Evolutionary conservation across 64 coral and sea anemone species (phyloP).

Genomic region (Montipora cactus): DNA sequence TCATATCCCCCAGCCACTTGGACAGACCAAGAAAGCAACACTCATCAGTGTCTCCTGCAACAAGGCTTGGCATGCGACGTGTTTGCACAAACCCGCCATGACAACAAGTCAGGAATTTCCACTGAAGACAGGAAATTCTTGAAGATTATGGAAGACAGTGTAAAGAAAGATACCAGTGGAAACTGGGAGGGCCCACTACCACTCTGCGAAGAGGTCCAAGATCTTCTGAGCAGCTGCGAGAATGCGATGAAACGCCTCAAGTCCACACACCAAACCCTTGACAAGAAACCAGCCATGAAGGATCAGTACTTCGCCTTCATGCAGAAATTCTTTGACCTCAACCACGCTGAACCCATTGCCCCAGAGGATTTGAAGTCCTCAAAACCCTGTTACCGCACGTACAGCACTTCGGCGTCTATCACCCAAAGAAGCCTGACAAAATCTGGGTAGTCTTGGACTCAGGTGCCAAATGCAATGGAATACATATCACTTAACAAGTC

Average conservation of each 20-base stretch:
- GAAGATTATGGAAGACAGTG: background rate
- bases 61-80: background rate
- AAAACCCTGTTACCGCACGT: background rate
- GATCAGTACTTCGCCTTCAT: constrained; percentile 8
- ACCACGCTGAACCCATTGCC: background rate
- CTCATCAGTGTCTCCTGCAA: background rate
- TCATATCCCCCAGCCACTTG: background rate
- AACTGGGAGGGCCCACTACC: background rate
- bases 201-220: background rate
- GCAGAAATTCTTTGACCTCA: background rate
- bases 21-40: background rate
- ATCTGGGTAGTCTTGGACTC: background rate
- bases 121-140: background rate
- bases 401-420: background rate
- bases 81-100: background rate
- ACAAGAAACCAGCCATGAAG: background rate
- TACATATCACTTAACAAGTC: constrained; percentile 11
- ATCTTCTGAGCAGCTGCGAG: background rate
- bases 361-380: background rate
- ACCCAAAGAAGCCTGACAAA: background rate
- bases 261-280: background rate
- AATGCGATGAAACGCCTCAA: background rate
- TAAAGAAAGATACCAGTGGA: background rate
- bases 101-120: background rate
- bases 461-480: background rate